Percentiles rank a stretch among this genome's conserved stretches.
Evolutionary conservation across 2,113 vertebrate species (phyloP).

Genomic region (Bos taurus): DNA sequence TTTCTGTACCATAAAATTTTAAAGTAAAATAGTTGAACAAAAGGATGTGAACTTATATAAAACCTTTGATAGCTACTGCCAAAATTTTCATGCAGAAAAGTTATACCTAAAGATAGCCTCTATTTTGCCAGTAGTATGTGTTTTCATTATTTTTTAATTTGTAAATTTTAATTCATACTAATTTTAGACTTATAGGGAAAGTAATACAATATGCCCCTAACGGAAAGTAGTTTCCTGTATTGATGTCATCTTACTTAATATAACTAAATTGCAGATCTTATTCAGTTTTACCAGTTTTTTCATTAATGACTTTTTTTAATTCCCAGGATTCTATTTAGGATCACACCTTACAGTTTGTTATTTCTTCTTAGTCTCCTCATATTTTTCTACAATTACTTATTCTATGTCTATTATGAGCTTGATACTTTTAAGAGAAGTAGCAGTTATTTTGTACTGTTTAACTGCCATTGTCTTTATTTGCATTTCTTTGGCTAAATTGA

Average conservation of each 20-base stretch:
- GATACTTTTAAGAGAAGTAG: not conserved
- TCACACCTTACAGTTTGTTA: not conserved
- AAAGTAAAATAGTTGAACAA: not conserved
- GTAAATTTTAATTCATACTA: not conserved
- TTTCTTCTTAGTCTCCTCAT: not conserved
- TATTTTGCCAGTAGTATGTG: not conserved
- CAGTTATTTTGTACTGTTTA: not conserved
- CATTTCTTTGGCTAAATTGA: not conserved
- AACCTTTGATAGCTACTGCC: not conserved
- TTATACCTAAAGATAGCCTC: not conserved
- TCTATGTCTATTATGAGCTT: not conserved
- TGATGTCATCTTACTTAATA: not conserved
- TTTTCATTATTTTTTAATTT: not conserved
- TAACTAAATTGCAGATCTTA: not conserved
- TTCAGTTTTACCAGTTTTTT: conserved; percentile 4
- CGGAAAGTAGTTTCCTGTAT: not conserved
- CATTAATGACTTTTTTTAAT: not conserved
- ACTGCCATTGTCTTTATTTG: not conserved
- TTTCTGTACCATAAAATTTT: conserved; percentile 7
- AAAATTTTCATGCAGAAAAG: not conserved
- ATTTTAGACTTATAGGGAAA: not conserved
- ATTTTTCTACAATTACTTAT: not conserved
- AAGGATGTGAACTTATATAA: not conserved
- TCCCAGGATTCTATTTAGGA: not conserved
- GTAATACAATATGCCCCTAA: not conserved